phyloP scores from a whole-genome alignment of 2,888 invertebrate species.

The Bedellia somnulentella region DNA sequence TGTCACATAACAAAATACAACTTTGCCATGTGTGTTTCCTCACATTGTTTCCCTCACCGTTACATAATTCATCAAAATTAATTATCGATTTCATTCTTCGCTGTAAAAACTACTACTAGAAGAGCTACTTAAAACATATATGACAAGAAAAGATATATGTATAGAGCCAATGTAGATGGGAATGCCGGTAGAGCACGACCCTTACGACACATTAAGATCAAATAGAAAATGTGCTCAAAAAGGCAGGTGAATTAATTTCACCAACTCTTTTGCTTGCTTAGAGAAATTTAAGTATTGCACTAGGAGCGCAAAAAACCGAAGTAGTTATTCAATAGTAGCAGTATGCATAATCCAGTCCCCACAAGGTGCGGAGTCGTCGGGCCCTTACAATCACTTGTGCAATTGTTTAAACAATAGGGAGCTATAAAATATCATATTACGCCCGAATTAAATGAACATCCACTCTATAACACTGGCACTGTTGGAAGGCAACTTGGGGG shows the following conservation, averaged over 20 bases:
- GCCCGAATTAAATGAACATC: slow-evolving; percentile 35
- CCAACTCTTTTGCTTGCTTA: background rate
- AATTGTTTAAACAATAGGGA: slow-evolving; percentile 56
- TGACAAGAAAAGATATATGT: no score
- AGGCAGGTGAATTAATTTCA: background rate
- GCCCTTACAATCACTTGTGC: slow-evolving; percentile 50
- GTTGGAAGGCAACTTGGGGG: no score
- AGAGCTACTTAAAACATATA: no score
- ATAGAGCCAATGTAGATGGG: no score
- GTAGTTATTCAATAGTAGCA: slow-evolving; percentile 11
- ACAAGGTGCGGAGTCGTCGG: slow-evolving; percentile 33
- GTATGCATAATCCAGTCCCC: slow-evolving; percentile 16
- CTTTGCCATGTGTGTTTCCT: no score
- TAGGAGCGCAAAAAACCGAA: no score
- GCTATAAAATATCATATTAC: slow-evolving; percentile 54
- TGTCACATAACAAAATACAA: no score
- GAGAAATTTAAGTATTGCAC: background rate
- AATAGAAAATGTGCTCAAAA: background rate
- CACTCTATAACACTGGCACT: slow-evolving; percentile 19
- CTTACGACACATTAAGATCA: background rate
- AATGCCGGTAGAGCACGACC: no score
- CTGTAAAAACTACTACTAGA: no score
- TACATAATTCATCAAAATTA: no score
- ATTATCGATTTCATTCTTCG: no score
- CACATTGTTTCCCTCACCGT: no score